Evolutionary conservation across 2,113 vertebrate genomes (phyloP).

Genomic region (Ictalurus punctatus): DNA sequence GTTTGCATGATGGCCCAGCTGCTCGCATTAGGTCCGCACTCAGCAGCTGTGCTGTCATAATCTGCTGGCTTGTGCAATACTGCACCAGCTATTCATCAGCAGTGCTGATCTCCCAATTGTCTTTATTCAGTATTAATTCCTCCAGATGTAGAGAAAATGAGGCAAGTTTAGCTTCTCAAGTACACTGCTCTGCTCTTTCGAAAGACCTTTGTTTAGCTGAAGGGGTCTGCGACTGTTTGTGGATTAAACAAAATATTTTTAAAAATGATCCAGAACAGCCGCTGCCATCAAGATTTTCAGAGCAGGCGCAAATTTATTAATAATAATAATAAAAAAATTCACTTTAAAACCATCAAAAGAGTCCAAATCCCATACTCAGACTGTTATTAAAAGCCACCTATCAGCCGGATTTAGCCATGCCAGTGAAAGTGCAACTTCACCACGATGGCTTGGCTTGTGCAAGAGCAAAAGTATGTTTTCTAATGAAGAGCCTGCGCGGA

Average conservation of each 20-base stretch:
- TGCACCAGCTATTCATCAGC: slow-evolving; percentile 39
- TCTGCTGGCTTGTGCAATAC: slow-evolving; percentile 45
- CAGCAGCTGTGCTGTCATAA: slow-evolving; percentile 49
- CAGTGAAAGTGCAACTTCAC: slow-evolving; percentile 36
- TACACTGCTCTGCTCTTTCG: neutral
- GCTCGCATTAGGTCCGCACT: slow-evolving; percentile 28
- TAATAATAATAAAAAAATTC: too few species aligned
- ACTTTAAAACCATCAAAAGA: slow-evolving; percentile 5
- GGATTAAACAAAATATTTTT: neutral
- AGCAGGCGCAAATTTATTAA: neutral
- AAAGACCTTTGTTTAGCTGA: slow-evolving; percentile 12
- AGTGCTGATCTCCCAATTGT: slow-evolving; percentile 12
- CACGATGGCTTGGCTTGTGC: slow-evolving; percentile 15
- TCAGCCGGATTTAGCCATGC: slow-evolving; percentile 26
- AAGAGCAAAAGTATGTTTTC: slow-evolving; percentile 41
- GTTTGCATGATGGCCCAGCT: slow-evolving; percentile 41
- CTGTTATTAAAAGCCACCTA: slow-evolving; percentile 37
- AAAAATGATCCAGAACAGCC: slow-evolving; percentile 8
- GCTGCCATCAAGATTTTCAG: neutral
- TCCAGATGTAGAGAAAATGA: neutral
- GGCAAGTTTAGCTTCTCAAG: neutral
- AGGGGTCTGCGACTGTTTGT: neutral
- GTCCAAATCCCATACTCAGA: slow-evolving; percentile 1
- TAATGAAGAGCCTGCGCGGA: slow-evolving; percentile 39
- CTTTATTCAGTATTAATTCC: slow-evolving; percentile 34